These are phyloP conservation scores for Drosophila ananassae DNA, from an alignment of 1,140 invertebrate species.

Conservation along the genomic window DNA sequence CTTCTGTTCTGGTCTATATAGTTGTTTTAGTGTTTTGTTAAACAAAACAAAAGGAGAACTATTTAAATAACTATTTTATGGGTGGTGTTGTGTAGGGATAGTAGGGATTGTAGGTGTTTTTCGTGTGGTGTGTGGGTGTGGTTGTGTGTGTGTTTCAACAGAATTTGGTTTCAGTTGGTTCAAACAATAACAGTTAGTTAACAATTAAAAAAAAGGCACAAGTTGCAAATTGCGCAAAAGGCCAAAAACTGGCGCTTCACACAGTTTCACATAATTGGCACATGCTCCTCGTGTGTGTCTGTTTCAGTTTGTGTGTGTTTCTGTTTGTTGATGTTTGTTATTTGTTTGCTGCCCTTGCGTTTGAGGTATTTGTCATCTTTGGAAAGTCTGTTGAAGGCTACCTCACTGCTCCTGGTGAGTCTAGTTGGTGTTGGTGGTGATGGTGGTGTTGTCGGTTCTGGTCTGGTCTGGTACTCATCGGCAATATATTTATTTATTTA, in stretches of 20 bases:
- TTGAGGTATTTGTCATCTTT: slow-evolving; percentile 82
- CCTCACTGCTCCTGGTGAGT: slow-evolving; percentile 47
- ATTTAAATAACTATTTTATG: slow-evolving; percentile 79
- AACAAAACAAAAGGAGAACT: slow-evolving; percentile 78
- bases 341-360: slow-evolving; percentile 69
- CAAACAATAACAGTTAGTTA: slow-evolving; percentile 81
- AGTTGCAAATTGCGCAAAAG: slow-evolving; percentile 74
- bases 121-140: not conserved
- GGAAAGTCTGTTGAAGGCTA: slow-evolving; percentile 76
- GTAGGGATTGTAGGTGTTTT: slow-evolving; percentile 1
- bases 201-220: slow-evolving; percentile 80
- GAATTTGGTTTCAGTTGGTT: slow-evolving; percentile 79
- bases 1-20: slow-evolving; percentile 51
- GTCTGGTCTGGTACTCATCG: slow-evolving; percentile 54
- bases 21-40: slow-evolving; percentile 73
- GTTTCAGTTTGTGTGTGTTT: slow-evolving; percentile 35
- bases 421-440: slow-evolving; percentile 34
- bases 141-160: slow-evolving; percentile 67
- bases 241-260: slow-evolving; percentile 76
- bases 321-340: slow-evolving; percentile 37
- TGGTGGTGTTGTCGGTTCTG: slow-evolving; percentile 41
- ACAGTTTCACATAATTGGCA: slow-evolving; percentile 78
- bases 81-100: slow-evolving; percentile 9
- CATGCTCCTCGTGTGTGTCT: slow-evolving; percentile 58
- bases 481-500: slow-evolving; percentile 14